Percentiles rank a stretch among this genome's conserved stretches.
phyloP scores from a whole-genome alignment of 2,797 vertebrate genomes.

The Iguana delicatissima region DNA sequence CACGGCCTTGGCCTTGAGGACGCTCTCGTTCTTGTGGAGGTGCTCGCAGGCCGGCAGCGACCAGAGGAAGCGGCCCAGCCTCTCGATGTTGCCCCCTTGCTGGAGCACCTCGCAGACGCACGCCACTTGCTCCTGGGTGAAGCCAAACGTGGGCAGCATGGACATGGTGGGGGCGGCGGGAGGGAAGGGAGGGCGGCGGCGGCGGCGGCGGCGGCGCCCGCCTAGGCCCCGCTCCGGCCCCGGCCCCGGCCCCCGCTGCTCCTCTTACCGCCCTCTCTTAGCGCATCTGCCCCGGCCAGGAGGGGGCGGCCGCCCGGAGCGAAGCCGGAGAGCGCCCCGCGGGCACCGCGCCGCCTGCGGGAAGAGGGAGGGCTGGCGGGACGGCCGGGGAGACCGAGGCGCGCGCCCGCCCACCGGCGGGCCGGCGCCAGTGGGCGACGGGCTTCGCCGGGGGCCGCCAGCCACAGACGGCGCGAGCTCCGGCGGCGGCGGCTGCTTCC shows the following conservation, averaged over 20 bases:
- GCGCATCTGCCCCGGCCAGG: slow-evolving; percentile 27
- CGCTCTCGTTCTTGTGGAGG: slow-evolving; percentile 97
- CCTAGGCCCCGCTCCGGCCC: slow-evolving; percentile 40
- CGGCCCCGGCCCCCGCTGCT: no score
- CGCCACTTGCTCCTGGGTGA: slow-evolving; percentile 98
- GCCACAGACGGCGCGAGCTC: background rate
- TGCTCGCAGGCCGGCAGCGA: slow-evolving; percentile 97
- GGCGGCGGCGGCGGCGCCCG: background rate
- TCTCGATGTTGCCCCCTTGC: slow-evolving; percentile 96
- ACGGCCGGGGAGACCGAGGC: slow-evolving; percentile 41
- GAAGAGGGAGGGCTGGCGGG: slow-evolving; percentile 21
- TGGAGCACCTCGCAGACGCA: slow-evolving; percentile 97
- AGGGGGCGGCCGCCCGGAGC: slow-evolving; percentile 13
- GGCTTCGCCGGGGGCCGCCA: slow-evolving; percentile 13
- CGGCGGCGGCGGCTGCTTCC: background rate
- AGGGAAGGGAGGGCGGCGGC: slow-evolving; percentile 21
- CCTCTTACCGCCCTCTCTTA: slow-evolving; percentile 23
- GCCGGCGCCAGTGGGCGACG: background rate
- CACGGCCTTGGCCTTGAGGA: slow-evolving; percentile 96
- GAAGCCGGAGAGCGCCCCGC: no score
- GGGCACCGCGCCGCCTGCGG: slow-evolving; percentile 10
- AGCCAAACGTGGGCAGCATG: slow-evolving; percentile 98
- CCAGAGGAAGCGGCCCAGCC: slow-evolving; percentile 96
- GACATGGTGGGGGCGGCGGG: slow-evolving; percentile 86
- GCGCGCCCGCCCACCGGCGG: background rate